These are phyloP conservation scores for Urocyon cinereoargenteus DNA, from an alignment of 2,797 vertebrate species.

Conservation along the genomic window DNA sequence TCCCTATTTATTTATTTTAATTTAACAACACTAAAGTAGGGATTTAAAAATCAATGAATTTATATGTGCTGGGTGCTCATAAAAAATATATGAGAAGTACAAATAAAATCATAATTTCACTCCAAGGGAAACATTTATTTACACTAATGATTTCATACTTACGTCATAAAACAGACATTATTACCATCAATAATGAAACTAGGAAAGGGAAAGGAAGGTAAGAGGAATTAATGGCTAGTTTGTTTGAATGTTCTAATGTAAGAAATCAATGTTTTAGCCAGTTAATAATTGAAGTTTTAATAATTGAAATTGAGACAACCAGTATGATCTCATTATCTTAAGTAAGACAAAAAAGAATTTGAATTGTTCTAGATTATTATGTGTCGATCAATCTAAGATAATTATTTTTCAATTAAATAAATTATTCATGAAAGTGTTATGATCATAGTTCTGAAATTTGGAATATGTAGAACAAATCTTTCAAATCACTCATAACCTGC, in stretches of 20 bases:
- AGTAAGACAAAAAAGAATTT: not conserved
- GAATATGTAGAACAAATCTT: slow-evolving; percentile 11
- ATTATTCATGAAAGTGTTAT: not conserved
- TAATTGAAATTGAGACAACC: not conserved
- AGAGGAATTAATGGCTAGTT: not conserved
- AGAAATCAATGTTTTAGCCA: not conserved
- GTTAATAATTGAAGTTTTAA: not conserved
- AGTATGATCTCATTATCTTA: not conserved
- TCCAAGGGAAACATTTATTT: slow-evolving; percentile 1
- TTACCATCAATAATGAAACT: not conserved
- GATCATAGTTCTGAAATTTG: not conserved
- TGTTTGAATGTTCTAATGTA: not conserved
- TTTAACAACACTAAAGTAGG: not conserved
- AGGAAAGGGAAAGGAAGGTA: not conserved
- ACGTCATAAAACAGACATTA: not conserved
- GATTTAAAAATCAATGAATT: not conserved
- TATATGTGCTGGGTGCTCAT: not conserved
- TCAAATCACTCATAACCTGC: not conserved
- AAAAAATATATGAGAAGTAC: not conserved
- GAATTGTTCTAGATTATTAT: not conserved
- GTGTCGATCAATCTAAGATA: not conserved
- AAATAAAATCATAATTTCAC: not conserved
- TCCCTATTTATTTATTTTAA: not conserved
- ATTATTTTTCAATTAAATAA: not conserved
- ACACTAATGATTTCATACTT: not conserved